These are phyloP conservation scores for Helicoverpa assulta DNA, from an alignment of 2,888 invertebrate species.

Conservation along the genomic window DNA sequence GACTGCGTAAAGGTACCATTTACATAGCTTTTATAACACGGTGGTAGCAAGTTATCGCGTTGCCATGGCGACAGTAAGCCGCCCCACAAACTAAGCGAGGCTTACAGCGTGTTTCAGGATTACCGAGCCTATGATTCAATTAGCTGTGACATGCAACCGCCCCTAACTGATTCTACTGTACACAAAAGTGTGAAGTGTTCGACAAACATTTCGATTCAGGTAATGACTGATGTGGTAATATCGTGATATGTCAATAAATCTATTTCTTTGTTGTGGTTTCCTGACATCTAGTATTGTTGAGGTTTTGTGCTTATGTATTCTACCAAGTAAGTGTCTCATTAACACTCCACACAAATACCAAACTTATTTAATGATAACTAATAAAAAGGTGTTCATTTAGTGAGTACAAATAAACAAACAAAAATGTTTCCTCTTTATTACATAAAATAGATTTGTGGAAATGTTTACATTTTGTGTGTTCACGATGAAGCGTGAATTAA, in stretches of 20 bases:
- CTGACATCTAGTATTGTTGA: not conserved
- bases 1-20: slow-evolving; percentile 46
- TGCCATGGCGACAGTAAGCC: slow-evolving; percentile 64
- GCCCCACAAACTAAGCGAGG: slow-evolving; percentile 51
- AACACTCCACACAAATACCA: too few relatives aligned
- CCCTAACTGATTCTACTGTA: slow-evolving; percentile 20
- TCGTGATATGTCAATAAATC: not conserved
- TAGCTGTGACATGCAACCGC: slow-evolving; percentile 42
- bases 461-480: too few relatives aligned
- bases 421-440: too few relatives aligned
- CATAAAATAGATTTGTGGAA: too few relatives aligned
- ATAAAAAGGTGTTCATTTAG: too few relatives aligned
- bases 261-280: not conserved
- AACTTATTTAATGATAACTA: too few relatives aligned
- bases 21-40: slow-evolving; percentile 55
- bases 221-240: not conserved
- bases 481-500: too few relatives aligned
- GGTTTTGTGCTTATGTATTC: not conserved
- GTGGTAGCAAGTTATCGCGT: slow-evolving; percentile 62
- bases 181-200: slow-evolving; percentile 2
- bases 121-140: slow-evolving; percentile 56
- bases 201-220: not conserved
- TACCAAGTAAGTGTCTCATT: too few relatives aligned
- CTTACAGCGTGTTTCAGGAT: slow-evolving; percentile 53
- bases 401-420: too few relatives aligned